Conservation (phyloP, 2,888 invertebrate genomes). For the Hypolimnas misippus region DNA sequence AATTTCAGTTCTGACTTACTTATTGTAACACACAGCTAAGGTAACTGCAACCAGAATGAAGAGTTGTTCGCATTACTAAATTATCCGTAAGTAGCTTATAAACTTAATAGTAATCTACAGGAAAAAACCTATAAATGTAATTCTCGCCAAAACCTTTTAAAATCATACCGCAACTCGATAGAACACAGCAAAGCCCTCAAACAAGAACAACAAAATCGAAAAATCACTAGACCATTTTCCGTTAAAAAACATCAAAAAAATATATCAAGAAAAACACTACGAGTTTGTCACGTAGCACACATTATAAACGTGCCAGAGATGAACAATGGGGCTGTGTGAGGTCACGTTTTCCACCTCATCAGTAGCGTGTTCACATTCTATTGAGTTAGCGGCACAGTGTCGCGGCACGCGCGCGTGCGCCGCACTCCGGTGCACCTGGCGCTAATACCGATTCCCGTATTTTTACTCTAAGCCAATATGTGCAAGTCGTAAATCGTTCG, state of each 20-base stretch:
- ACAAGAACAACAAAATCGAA: too few relatives aligned
- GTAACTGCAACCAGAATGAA: too few relatives aligned
- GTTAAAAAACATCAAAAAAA: background rate
- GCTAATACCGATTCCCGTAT: slow-evolving; percentile 32
- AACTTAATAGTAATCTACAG: too few relatives aligned
- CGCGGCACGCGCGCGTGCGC: slow-evolving; percentile 24
- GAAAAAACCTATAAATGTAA: too few relatives aligned
- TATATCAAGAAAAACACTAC: background rate
- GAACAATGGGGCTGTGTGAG: slow-evolving; percentile 7
- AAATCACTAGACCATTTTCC: too few relatives aligned
- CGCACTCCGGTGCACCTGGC: slow-evolving; percentile 30
- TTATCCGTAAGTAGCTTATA: too few relatives aligned
- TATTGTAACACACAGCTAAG: too few relatives aligned
- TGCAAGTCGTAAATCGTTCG: slow-evolving; percentile 38
- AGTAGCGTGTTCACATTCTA: slow-evolving; percentile 9
- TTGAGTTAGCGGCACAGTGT: slow-evolving; percentile 8
- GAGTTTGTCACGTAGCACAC: slow-evolving; percentile 12
- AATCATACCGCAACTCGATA: too few relatives aligned
- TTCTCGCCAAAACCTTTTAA: too few relatives aligned
- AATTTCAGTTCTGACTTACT: too few relatives aligned
- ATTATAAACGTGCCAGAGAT: slow-evolving; percentile 12
- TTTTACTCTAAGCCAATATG: slow-evolving; percentile 38
- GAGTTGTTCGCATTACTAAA: too few relatives aligned
- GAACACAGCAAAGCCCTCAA: too few relatives aligned
- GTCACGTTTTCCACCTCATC: slow-evolving; percentile 14